These are phyloP conservation scores for Chymomyza amoena DNA, from an alignment of 2,888 invertebrate genomes.

Conservation along the genomic window DNA sequence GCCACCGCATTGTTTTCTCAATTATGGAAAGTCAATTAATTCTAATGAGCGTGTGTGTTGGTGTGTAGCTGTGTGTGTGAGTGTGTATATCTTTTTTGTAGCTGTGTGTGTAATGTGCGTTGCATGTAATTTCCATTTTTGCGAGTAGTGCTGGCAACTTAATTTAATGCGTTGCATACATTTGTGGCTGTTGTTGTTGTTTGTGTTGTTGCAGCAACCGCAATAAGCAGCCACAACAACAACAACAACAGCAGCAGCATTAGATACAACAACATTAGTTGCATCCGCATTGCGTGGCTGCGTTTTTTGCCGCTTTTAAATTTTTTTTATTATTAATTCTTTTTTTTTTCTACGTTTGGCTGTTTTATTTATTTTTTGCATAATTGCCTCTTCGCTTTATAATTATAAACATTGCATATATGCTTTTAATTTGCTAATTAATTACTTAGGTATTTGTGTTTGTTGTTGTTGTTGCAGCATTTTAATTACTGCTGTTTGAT, in stretches of 20 bases:
- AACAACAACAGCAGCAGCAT: constrained; percentile 44
- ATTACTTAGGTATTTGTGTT: constrained; percentile 3
- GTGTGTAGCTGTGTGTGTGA: not conserved
- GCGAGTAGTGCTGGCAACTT: constrained; percentile 69
- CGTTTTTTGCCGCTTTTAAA: not conserved
- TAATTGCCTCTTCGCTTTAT: constrained; percentile 4
- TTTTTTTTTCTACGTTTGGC: constrained; percentile 39
- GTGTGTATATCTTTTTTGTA: not conserved
- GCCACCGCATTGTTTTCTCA: constrained; percentile 72
- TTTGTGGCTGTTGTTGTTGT: not conserved
- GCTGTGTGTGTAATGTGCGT: constrained; percentile 14
- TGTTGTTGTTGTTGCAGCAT: constrained; percentile 4
- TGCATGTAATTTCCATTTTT: constrained; percentile 74
- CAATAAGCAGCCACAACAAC: constrained; percentile 17
- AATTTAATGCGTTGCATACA: constrained; percentile 67
- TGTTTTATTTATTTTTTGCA: constrained; percentile 16
- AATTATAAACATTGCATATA: constrained; percentile 50
- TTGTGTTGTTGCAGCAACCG: not conserved
- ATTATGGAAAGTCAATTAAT: constrained; percentile 76
- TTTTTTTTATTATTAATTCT: not conserved
- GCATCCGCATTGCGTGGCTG: constrained; percentile 67
- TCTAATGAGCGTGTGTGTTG: constrained; percentile 55
- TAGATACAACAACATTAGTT: constrained; percentile 41
- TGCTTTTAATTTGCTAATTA: constrained; percentile 66
- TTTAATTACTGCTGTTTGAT: not conserved